Evolutionary conservation across 2,797 vertebrate genomes (phyloP).

Genomic region (Semaprochilodus insignis): DNA sequence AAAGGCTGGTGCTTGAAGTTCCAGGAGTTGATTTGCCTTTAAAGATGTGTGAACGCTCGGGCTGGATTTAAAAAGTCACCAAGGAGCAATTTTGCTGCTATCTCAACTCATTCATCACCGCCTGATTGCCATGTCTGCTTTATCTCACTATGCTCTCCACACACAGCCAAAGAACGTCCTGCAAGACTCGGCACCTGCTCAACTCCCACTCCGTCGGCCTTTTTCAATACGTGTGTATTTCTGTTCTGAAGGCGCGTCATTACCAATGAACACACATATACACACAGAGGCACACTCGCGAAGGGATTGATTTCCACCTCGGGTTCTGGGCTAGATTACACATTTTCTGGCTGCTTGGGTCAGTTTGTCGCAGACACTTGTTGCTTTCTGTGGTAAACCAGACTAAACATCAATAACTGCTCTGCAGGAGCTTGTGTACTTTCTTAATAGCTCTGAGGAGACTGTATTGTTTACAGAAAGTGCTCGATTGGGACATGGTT

Average conservation of each 20-base stretch:
- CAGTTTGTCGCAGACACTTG: constrained; percentile 24
- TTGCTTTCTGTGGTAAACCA: constrained; percentile 7
- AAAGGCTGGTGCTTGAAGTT: constrained; percentile 64
- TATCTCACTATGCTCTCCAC: constrained; percentile 65
- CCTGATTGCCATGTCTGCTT: constrained; percentile 75
- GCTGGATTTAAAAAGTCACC: constrained; percentile 73
- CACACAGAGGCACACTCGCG: constrained; percentile 31
- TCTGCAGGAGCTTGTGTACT: constrained; percentile 12
- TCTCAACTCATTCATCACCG: constrained; percentile 79
- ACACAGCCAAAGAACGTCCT: constrained; percentile 61
- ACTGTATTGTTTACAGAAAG: constrained; percentile 36
- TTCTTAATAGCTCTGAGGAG: constrained; percentile 35
- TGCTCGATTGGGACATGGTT: constrained; percentile 1
- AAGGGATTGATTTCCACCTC: constrained; percentile 42
- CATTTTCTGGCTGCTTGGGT: constrained; percentile 26
- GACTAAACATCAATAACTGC: constrained; percentile 37
- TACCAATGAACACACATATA: constrained; percentile 31
- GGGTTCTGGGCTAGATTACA: constrained; percentile 29
- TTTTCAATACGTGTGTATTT: constrained; percentile 31
- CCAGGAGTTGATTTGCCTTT: constrained; percentile 74
- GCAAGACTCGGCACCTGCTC: constrained; percentile 68
- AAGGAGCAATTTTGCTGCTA: constrained; percentile 77
- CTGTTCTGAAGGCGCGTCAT: constrained; percentile 47
- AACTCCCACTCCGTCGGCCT: constrained; percentile 4
- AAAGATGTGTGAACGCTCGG: constrained; percentile 71